phyloP scores from a whole-genome alignment of 1,140 invertebrate species.

The fruit fly (Drosophila melanogaster) region DNA sequence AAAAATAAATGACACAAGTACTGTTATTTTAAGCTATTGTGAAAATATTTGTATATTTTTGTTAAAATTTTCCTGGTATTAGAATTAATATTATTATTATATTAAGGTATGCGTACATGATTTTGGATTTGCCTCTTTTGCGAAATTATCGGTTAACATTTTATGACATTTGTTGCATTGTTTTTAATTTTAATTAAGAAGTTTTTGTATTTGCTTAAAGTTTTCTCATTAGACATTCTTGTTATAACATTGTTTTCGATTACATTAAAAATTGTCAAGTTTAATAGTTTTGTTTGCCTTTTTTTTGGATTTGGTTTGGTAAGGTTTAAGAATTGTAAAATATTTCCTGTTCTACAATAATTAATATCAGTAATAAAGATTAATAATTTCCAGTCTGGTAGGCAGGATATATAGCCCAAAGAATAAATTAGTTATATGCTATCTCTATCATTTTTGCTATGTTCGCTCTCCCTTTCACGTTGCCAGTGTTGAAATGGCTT shows the following conservation, averaged over 20 bases:
- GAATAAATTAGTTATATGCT: neutral
- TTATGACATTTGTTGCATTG: slow-evolving; percentile 30
- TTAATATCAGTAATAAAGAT: slow-evolving; percentile 29
- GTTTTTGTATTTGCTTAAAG: slow-evolving; percentile 20
- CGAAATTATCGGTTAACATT: slow-evolving; percentile 54
- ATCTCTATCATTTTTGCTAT: neutral
- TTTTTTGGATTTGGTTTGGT: slow-evolving; percentile 19
- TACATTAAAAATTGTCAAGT: slow-evolving; percentile 40
- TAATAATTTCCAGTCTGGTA: slow-evolving; percentile 3
- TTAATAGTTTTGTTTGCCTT: slow-evolving; percentile 28
- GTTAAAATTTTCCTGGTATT: slow-evolving; percentile 68
- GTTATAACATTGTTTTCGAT: slow-evolving; percentile 25
- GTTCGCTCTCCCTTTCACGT: slow-evolving; percentile 12
- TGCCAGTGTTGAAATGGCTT: neutral
- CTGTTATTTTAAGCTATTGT: slow-evolving; percentile 69
- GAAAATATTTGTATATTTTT: slow-evolving; percentile 78
- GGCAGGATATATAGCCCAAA: slow-evolving; percentile 18
- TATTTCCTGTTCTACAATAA: slow-evolving; percentile 41
- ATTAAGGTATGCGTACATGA: slow-evolving; percentile 61
- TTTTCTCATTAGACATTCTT: slow-evolving; percentile 5
- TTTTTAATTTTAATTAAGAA: slow-evolving; percentile 23
- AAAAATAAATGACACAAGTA: neutral
- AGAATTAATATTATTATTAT: slow-evolving; percentile 54
- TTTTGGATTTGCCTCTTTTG: slow-evolving; percentile 43
- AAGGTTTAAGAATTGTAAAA: slow-evolving; percentile 33